Evolutionary conservation across 2,113 vertebrate genomes (phyloP).

Genomic region (Thinocorus orbignyianus): DNA sequence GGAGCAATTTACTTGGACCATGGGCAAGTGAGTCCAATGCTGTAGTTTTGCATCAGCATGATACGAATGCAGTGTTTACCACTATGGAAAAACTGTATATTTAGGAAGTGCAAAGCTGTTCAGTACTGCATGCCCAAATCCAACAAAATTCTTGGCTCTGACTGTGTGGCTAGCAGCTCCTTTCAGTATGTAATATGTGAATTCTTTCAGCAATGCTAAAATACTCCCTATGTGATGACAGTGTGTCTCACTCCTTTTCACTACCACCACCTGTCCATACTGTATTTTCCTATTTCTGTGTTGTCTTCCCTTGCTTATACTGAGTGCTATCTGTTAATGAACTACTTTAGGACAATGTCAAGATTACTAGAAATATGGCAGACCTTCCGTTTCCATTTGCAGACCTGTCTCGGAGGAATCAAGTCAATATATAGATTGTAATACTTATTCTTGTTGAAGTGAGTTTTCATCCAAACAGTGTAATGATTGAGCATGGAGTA

Average conservation of each 20-base stretch:
- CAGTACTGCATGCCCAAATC: background rate
- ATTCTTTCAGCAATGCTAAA: background rate
- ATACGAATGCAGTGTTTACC: background rate
- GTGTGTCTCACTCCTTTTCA: conserved; percentile 7
- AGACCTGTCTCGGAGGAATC: background rate
- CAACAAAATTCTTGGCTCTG: background rate
- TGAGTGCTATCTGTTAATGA: background rate
- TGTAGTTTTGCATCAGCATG: background rate
- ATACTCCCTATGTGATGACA: conserved; percentile 4
- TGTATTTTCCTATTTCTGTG: background rate
- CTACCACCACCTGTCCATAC: background rate
- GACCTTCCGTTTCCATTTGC: background rate
- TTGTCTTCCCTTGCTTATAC: background rate
- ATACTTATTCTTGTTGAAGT: background rate
- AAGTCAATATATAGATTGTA: background rate
- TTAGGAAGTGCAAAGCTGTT: background rate
- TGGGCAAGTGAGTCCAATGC: background rate
- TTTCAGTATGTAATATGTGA: background rate
- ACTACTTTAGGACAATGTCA: background rate
- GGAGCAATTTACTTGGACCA: background rate
- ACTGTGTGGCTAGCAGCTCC: conserved; percentile 1
- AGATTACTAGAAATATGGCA: background rate
- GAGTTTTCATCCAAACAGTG: background rate
- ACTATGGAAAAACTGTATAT: background rate
- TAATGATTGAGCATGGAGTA: background rate